Base-by-base conservation (phyloP, 2,888 invertebrate species). In the Argyresthia goedartella region DNA sequence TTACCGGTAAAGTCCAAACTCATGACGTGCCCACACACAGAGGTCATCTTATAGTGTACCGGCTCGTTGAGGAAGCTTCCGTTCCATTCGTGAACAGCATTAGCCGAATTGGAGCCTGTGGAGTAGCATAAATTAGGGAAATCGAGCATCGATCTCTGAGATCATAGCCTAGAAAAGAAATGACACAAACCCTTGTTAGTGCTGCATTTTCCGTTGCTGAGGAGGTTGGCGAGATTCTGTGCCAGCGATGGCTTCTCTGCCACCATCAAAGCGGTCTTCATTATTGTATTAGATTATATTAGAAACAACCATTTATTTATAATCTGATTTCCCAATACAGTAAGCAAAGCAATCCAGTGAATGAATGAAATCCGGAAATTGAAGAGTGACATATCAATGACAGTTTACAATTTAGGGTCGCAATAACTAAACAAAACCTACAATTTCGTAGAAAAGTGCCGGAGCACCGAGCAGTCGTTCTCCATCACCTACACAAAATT, bases 211-310 rank as follows among this genome's bases (percentile, higher is more conserved):
- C 95, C 94, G 80, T 96, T 94, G 60, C 98, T 98, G 54, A 99
- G 88, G 68, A 99, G 97, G 66, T 91, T 93, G 1, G 99, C 97
- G 36, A 99, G 88, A 47, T 98, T 96, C 69, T 95, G 94, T 14
- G 99, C 99, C 76, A 99, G 78, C 55, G 98, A 98, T 36, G 99
- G 99, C 91, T 99, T 99, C 79, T 99, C 99, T 62, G 99, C 98
- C 68, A 99, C 98, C 99, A 99, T 99, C 60, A 99, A 89, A 52
- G 94, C 95, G 43, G 89, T 90, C 79, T 92, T 94, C 95, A 95
- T 95, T 8, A n/a, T 25, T 43, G 14, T n/a, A 10, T 16, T 43
- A 39, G 11, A 14, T n/a, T 25, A 25, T 6, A 25, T 4, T n/a
- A 25, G 3, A 25, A 25, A 25, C 25, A 25, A 25, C 25, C 25